Conservation (phyloP, 2,888 invertebrate species). For the Acleris cristana region DNA sequence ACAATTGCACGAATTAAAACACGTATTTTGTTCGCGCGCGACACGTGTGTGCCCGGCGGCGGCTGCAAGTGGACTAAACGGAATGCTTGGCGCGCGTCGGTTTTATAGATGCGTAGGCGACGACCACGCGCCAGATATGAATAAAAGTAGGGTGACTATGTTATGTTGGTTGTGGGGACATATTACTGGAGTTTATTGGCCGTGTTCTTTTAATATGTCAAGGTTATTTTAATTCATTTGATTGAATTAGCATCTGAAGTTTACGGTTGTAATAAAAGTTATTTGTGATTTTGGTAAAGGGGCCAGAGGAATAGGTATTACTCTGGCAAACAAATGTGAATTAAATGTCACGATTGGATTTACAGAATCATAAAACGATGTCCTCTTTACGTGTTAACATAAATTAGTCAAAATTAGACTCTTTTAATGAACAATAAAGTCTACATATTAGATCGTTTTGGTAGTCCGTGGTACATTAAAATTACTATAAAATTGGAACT, state of each 20-base stretch:
- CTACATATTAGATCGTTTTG: too few species aligned
- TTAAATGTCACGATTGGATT: too few species aligned
- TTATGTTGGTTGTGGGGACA: conserved; percentile 16
- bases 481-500: too few species aligned
- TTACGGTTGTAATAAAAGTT: conserved; percentile 9
- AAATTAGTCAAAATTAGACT: too few species aligned
- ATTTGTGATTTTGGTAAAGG: conserved; percentile 5
- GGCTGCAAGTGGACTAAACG: conserved; percentile 66
- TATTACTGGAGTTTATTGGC: conserved; percentile 2
- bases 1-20: not conserved
- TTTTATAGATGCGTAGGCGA: conserved; percentile 64
- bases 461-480: too few species aligned
- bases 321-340: not conserved
- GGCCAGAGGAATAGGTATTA: conserved; percentile 14
- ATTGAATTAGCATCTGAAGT: not conserved
- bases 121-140: conserved; percentile 61
- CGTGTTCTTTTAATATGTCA: conserved; percentile 7
- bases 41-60: conserved; percentile 45
- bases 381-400: too few species aligned
- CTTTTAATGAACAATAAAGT: too few species aligned
- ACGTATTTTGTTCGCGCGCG: not conserved
- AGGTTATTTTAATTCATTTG: conserved; percentile 10
- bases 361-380: too few species aligned
- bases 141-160: conserved; percentile 58
- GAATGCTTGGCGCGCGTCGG: conserved; percentile 52